Evolutionary conservation across 2,113 vertebrate genomes (phyloP), one percentile per base, ranked within the genome.

Genomic region (Ptilorrhoa leucosticta): DNA sequence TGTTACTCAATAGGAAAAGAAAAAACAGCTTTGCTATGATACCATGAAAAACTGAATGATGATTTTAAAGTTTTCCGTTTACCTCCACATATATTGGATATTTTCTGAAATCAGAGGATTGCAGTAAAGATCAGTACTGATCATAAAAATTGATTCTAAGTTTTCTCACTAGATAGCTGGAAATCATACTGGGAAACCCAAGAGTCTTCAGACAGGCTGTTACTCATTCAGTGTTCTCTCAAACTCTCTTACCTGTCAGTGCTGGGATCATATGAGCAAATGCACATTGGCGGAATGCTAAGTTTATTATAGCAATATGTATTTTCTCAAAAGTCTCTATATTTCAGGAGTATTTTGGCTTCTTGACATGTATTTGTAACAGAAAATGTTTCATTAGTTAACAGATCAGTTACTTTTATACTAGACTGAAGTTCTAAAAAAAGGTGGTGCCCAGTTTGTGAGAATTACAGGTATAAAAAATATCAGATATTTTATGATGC

Each of bases 271-370:
- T 78, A 64, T 40, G 81, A 93, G 57, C 54, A 82, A 85, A 93
- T 42, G 51, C 83, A 83, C 65, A 61, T 53, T 57, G 33, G 37
- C 18, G 35, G 40, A 88, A 87, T 68, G 14, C 35, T 51, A 68
- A 40, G 47, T 63, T n/a, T 82, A 45, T 24, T 47, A 37, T 10
- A 96, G 33, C 68, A 86, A 26, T 68, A 64, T 84, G 17, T 63
- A 76, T 90, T 92, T 75, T 81, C 65, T 71, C 51, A 65, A 76
- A 83, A 75, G 16, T 75, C 48, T 80, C 75, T 40, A 1, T 87
- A 71, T 83, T 93, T 95, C 48, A 92, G 51, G 63, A 92, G 60
- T 79, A 79, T 93, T 94, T 97, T 93, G 40, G 40, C 14, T 84
- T 92, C 78, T 92, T 42, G 66, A 71, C 28, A 47, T 71, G 30